Evolutionary conservation across 53 echinoderm and acorn worm species (phyloP).

Genomic region (Henricia sp.): DNA sequence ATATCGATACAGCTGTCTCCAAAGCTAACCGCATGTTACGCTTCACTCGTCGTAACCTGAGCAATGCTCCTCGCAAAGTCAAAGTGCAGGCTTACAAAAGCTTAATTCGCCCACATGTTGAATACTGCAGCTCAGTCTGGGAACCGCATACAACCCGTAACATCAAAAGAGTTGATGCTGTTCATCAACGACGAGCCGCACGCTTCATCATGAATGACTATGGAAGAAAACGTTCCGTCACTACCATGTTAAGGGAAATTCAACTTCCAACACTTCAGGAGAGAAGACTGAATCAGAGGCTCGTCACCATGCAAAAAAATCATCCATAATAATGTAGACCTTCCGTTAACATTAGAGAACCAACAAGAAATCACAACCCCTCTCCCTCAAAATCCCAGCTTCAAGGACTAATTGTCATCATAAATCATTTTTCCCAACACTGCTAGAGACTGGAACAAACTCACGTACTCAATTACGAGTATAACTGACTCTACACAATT

Average conservation of each 20-base stretch:
- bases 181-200: constrained; percentile 55
- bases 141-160: constrained; percentile 36
- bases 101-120: too few relatives aligned
- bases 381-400: too few relatives aligned
- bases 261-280: constrained; percentile 2
- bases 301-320: background rate
- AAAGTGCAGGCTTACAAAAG: constrained; percentile 56
- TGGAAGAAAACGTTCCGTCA: constrained; percentile 45
- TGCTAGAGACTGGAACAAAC: too few relatives aligned
- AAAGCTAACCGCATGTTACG: constrained; percentile 32
- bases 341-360: too few relatives aligned
- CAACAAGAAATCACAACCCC: too few relatives aligned
- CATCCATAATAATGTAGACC: background rate
- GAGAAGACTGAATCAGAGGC: background rate
- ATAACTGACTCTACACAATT: too few relatives aligned
- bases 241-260: constrained; percentile 6
- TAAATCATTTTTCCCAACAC: too few relatives aligned
- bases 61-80: background rate
- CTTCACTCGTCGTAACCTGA: background rate
- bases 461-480: too few relatives aligned
- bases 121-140: too few relatives aligned
- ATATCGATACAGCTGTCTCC: background rate
- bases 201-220: constrained; percentile 31
- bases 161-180: constrained; percentile 32
- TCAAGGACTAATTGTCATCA: too few relatives aligned